Conservation (phyloP, 1,140 invertebrate genomes). For the Drosophila baimaii region DNA sequence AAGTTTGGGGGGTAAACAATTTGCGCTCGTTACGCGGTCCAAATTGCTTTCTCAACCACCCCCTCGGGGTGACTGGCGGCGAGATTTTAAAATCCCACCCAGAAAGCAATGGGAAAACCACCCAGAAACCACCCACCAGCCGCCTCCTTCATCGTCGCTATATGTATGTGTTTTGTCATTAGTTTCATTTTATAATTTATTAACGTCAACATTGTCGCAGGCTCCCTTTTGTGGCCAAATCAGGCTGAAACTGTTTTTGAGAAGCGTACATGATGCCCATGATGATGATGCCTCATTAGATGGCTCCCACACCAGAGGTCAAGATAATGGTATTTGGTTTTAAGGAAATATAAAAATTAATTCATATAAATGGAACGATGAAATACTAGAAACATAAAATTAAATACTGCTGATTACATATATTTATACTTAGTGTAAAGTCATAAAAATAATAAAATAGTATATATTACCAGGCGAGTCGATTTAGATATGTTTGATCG, state of each 20-base stretch:
- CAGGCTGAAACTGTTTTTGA: conserved; percentile 76
- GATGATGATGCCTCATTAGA: conserved; percentile 59
- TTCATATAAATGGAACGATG: no score
- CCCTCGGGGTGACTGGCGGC: conserved; percentile 9
- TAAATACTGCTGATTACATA: no score
- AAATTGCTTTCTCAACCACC: conserved; percentile 48
- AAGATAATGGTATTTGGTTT: neutral
- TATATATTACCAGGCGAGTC: no score
- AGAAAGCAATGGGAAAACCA: neutral
- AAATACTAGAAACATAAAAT: no score
- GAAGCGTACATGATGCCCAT: conserved; percentile 73
- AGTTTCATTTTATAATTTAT: conserved; percentile 84
- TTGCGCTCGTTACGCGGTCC: conserved; percentile 80
- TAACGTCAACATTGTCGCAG: conserved; percentile 75
- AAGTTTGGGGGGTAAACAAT: conserved; percentile 49
- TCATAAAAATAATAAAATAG: no score
- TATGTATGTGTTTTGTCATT: conserved; percentile 83
- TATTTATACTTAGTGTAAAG: no score
- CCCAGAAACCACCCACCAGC: conserved; percentile 20
- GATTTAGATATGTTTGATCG: no score
- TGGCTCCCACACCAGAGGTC: neutral
- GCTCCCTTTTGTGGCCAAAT: conserved; percentile 34
- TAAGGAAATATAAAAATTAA: no score
- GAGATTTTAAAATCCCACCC: conserved; percentile 51
- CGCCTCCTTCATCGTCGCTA: conserved; percentile 5